Percentiles rank a stretch among this genome's conserved stretches.
These are phyloP conservation scores for Proisotoma minuta DNA, from an alignment of 2,888 invertebrate genomes.

Conservation along the genomic window DNA sequence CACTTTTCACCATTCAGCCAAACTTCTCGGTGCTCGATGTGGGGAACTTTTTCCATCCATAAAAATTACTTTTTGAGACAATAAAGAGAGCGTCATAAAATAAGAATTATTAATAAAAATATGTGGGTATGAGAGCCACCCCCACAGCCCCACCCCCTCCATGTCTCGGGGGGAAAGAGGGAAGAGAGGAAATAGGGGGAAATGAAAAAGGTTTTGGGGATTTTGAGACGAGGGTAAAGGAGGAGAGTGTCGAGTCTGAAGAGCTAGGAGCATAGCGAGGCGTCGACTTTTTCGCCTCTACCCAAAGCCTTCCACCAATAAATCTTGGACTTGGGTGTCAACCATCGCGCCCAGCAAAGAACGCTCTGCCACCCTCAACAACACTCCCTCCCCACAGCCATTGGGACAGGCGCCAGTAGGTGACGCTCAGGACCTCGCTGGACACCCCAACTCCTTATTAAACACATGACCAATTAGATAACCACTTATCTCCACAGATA, in stretches of 20 bases:
- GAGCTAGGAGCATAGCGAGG: slow-evolving; percentile 43
- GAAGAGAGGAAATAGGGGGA: slow-evolving; percentile 18
- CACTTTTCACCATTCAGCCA: too few relatives aligned
- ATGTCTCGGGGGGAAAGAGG: neutral
- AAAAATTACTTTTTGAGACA: too few relatives aligned
- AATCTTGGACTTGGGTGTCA: slow-evolving; percentile 48
- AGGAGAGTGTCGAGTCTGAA: slow-evolving; percentile 21
- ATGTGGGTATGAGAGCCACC: too few relatives aligned
- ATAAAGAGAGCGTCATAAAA: too few relatives aligned
- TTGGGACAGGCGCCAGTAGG: neutral
- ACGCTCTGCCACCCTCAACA: slow-evolving; percentile 48
- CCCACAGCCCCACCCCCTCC: slow-evolving; percentile 19
- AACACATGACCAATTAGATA: too few relatives aligned
- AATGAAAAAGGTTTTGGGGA: neutral
- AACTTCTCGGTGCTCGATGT: too few relatives aligned
- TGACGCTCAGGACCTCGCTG: neutral
- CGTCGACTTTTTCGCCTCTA: too few relatives aligned
- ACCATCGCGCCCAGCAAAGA: slow-evolving; percentile 47
- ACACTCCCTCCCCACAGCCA: slow-evolving; percentile 24
- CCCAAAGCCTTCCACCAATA: slow-evolving; percentile 48
- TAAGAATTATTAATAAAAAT: too few relatives aligned
- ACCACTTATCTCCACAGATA: too few relatives aligned
- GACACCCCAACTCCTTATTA: slow-evolving; percentile 2
- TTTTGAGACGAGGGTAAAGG: slow-evolving; percentile 9
- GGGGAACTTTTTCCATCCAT: too few relatives aligned